Evolutionary conservation across 2,888 invertebrate genomes (phyloP).

Genomic region (Rhogogaster chlorosoma): DNA sequence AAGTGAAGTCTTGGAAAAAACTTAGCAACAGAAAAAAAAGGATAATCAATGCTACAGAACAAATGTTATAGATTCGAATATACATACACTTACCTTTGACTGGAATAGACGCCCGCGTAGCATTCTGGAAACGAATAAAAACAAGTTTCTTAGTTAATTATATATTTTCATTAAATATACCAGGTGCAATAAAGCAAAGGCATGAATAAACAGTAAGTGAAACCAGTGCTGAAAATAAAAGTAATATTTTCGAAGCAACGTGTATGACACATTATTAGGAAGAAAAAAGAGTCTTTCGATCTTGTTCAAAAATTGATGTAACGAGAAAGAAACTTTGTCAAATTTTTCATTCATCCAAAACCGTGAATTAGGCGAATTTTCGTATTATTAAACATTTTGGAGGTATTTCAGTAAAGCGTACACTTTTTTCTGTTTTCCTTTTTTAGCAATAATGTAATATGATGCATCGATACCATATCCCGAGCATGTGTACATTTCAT

Average conservation of each 20-base stretch:
- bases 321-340: not conserved
- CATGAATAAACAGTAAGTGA: constrained; percentile 50
- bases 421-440: not conserved
- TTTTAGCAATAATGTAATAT: constrained; percentile 1
- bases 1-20: not conserved
- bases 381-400: not conserved
- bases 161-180: constrained; percentile 26
- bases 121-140: constrained; percentile 71
- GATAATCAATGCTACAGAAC: not conserved
- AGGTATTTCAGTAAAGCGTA: not conserved
- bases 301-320: not conserved
- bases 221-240: constrained; percentile 57
- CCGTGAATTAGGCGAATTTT: not conserved
- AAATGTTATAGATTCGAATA: not conserved
- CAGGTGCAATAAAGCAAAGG: constrained; percentile 61
- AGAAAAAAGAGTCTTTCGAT: not conserved
- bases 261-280: constrained; percentile 55
- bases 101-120: constrained; percentile 75
- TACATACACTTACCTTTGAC: constrained; percentile 73
- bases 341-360: not conserved
- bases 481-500: constrained; percentile 5
- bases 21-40: not conserved
- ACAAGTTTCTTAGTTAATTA: constrained; percentile 42
- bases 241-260: constrained; percentile 56
- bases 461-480: constrained; percentile 26